Evolutionary conservation across 2,113 vertebrate species (phyloP), one percentile per base, ranked within the genome.

Genomic region (Notothenia rossii): DNA sequence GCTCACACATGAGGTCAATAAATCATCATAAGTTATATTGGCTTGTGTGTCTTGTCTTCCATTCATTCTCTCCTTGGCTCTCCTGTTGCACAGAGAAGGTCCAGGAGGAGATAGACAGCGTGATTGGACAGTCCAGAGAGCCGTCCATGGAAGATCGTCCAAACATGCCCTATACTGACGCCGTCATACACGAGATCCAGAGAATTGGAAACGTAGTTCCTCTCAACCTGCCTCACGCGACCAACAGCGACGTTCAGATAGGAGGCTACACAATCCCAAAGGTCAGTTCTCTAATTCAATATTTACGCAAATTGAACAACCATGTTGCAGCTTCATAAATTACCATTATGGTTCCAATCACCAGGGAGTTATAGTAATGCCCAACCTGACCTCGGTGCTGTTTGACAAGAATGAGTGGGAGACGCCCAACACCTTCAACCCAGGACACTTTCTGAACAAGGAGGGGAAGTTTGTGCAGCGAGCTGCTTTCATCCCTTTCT

Each of bases 401-500:
- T 93, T 85, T 0, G 95, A 96, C 83, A 92, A 92, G 14, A 68
- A 82, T 0, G 53, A 88, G 69, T 89, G 91, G 89, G 76, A 86
- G 72, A 86, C 79, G 0, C 86, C 85, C 2, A 8, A 17, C 48
- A 81, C 75, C 2, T 96, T 96, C 83, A 96, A 96, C 81, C 96
- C 95, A 0, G 91, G 93, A 69, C 96, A 97, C 81, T 97, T 97
- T 80, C 89, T 97, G 84, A 95, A 95, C 36, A 4, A 82, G 59
- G 94, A 96, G 8, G 93, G 95, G 56, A 91, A 91, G 73, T 95
- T 96, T 91, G 93, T 90, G 87, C 96, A 92, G 65, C 88, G 13
- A 36, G 91, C 95, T 54, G 79, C 93, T 78, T 97, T 97, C 82
- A 71, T 96, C 50, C 95, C 95, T 63, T 96, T 97, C 86, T 96